Percentiles rank a stretch among this genome's conserved stretches.
Conservation (phyloP, 2,797 vertebrate genomes). For the Knipowitschia caucasica region DNA sequence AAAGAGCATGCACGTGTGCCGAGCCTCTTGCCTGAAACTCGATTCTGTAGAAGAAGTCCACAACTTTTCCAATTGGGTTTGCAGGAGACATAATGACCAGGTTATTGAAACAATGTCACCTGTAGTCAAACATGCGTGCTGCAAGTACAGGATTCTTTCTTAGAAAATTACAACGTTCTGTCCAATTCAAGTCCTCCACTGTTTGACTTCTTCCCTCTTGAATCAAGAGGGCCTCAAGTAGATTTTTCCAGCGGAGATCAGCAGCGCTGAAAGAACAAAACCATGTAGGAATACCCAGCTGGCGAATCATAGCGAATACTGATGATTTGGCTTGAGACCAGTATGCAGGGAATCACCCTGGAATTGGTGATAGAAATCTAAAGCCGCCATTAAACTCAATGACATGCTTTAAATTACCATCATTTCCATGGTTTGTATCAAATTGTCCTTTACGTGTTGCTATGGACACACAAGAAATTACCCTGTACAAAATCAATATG, state of each 20-base stretch:
- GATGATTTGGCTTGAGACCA: neutral
- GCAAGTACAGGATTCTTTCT: neutral
- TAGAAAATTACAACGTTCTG: neutral
- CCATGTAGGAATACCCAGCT: neutral
- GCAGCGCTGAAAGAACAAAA: neutral
- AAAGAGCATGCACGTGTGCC: neutral
- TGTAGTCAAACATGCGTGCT: constrained; percentile 1
- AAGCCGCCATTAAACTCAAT: constrained; percentile 4
- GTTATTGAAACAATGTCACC: neutral
- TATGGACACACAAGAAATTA: neutral
- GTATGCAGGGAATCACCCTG: neutral
- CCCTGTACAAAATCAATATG: constrained; percentile 1
- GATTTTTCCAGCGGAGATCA: neutral
- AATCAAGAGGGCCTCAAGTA: neutral
- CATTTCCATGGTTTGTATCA: neutral
- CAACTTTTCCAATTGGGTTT: neutral
- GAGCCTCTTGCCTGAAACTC: constrained; percentile 10
- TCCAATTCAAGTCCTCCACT: neutral
- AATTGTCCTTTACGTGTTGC: neutral
- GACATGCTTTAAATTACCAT: neutral
- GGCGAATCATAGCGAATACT: neutral
- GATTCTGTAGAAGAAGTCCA: neutral
- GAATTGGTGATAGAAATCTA: neutral
- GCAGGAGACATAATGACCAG: constrained; percentile 1
- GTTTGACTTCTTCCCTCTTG: constrained; percentile 1